These are phyloP conservation scores for Mercenaria mercenaria DNA, from an alignment of 1,140 invertebrate genomes.

Conservation along the genomic window DNA sequence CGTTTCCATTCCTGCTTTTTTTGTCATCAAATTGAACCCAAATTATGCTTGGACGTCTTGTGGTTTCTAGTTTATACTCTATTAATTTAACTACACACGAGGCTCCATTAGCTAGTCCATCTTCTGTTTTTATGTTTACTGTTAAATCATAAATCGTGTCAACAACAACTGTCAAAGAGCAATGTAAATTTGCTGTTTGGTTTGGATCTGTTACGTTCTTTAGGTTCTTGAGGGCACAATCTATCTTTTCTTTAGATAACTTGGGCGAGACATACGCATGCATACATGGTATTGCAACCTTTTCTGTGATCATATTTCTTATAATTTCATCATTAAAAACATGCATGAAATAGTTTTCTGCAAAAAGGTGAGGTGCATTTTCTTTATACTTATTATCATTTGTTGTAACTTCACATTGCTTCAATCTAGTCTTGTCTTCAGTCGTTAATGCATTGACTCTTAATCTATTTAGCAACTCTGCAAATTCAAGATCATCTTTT, in stretches of 20 bases:
- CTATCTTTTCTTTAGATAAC: too few relatives aligned
- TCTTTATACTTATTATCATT: not conserved
- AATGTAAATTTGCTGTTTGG: not conserved
- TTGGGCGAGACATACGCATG: too few relatives aligned
- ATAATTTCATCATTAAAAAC: too few relatives aligned
- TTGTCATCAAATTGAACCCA: too few relatives aligned
- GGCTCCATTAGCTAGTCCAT: not conserved
- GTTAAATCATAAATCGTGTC: slow-evolving; percentile 35
- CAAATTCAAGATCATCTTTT: too few relatives aligned
- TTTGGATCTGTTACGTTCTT: too few relatives aligned
- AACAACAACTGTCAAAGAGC: slow-evolving; percentile 20
- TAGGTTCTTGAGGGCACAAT: too few relatives aligned
- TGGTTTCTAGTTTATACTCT: too few relatives aligned
- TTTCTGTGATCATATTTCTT: not conserved
- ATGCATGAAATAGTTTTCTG: too few relatives aligned
- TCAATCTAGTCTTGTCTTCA: not conserved
- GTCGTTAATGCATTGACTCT: slow-evolving; percentile 17
- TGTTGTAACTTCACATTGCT: not conserved
- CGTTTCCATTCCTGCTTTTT: not conserved
- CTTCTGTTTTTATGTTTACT: not conserved
- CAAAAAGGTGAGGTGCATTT: not conserved
- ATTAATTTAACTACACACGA: not conserved
- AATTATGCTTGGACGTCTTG: too few relatives aligned
- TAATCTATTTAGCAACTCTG: too few relatives aligned
- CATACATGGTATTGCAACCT: too few relatives aligned